Base-by-base conservation (phyloP, 2,113 vertebrate species). In the Ovibos moschatus region DNA sequence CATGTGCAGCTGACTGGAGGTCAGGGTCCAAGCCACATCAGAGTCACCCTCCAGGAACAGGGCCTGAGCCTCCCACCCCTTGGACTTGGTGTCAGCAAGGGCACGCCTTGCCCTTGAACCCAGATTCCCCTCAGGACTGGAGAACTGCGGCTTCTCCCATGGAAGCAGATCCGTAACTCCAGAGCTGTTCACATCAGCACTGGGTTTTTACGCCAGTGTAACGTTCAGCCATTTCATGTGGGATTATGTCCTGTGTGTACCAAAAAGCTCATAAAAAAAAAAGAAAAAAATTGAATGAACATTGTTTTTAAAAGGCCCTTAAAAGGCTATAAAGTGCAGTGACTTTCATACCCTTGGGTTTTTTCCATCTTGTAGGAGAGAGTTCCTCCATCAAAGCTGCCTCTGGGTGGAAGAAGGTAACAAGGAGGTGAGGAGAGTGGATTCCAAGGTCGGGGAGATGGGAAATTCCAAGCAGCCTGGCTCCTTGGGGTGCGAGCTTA, bases 301-400 rank as follows among this genome's bases (percentile, higher is more conserved):
- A 40, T 88, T 98, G 97, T 92, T 98, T 97, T 85, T 87, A 96
- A 97, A 97, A 94, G 96, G 91, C 87, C 89, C 95, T 96, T 97
- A 97, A 96, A 94, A 94, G 94, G 76, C 97, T 86, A 71, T 93
- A 86, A 97, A 98, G 96, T 82, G 92, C 89, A 76, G 79, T 95
- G 97, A 97, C 97, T 96, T 93, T 95, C 94, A 90, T 43, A 93
- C 93, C 96, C 97, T 93, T 89, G 97, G 95, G 87, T 60, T 93
- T 96, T 90, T 94, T 96, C 97, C 95, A 93, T 96, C 93, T 90
- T 30, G 30, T 43, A 33, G 76, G 45, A 64, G 57, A 95, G 83
- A 81, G 64, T 88, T 43, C 96, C 92, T 97, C 89, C 64, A 50
- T 92, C 97, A 87, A 30, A 87, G 89, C 64, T 11, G 30, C 60